A percentile compares a stretch with the other conserved stretches of the same genome.
Evolutionary conservation across 2,888 invertebrate genomes (phyloP).

Genomic region (Hemicrepidius hirtus): DNA sequence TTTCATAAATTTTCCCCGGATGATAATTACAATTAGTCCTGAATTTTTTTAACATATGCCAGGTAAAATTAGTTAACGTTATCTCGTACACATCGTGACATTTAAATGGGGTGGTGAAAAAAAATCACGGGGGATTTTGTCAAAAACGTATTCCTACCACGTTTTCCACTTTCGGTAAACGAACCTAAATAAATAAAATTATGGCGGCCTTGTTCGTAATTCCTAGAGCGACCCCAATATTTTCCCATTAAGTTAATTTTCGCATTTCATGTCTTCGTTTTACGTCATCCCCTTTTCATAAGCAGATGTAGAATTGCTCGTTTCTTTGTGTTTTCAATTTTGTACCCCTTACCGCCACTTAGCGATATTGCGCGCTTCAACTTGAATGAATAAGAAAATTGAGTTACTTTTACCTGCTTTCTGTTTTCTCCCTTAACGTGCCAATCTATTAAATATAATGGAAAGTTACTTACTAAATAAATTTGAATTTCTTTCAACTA

Average conservation of each 20-base stretch:
- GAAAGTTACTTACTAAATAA: too few species aligned
- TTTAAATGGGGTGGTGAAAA: conserved; percentile 14
- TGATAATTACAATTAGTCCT: neutral
- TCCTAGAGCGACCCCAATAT: conserved; percentile 18
- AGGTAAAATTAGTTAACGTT: neutral
- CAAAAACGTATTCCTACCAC: conserved; percentile 33
- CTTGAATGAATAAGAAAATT: neutral
- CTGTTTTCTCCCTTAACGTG: neutral
- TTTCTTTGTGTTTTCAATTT: conserved; percentile 4
- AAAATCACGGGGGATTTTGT: conserved; percentile 23
- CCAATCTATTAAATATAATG: too few species aligned
- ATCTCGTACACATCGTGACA: conserved; percentile 16
- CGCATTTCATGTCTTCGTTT: conserved; percentile 18
- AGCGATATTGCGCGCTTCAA: neutral
- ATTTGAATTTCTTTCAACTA: too few species aligned
- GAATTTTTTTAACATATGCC: neutral
- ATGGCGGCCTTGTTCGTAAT: conserved; percentile 26
- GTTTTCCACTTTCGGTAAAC: conserved; percentile 25
- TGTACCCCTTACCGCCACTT: neutral
- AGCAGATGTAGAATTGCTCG: conserved; percentile 18
- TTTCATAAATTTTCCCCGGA: neutral
- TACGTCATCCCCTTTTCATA: conserved; percentile 22
- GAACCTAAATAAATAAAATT: conserved; percentile 41
- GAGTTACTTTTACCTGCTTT: neutral
- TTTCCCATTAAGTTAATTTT: conserved; percentile 32